phyloP scores from a whole-genome alignment of 2,113 vertebrate genomes.

The Microtus oregoni region DNA sequence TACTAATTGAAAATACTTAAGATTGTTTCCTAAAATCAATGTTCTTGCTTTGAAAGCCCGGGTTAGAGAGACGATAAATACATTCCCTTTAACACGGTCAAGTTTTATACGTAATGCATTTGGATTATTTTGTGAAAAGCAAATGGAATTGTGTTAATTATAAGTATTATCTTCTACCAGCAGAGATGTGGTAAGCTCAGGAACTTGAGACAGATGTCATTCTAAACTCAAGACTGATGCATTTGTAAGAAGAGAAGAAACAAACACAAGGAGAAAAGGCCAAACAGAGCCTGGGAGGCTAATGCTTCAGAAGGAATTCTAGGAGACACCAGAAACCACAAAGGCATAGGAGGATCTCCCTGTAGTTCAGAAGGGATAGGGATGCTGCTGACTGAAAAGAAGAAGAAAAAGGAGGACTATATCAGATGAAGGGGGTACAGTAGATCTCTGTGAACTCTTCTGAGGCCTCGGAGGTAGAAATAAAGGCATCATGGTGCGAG shows the following conservation, averaged over 20 bases:
- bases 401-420: background rate
- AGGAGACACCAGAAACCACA: background rate
- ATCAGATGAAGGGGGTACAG: background rate
- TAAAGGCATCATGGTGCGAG: no score
- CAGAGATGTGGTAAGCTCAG: background rate
- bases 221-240: no score
- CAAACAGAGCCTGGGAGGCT: background rate
- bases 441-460: background rate
- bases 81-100: background rate
- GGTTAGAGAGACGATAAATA: background rate
- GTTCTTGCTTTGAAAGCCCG: constrained; percentile 26
- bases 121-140: constrained; percentile 17
- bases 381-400: background rate
- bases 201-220: background rate
- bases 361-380: no score
- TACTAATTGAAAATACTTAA: background rate
- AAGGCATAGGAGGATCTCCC: background rate
- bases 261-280: background rate
- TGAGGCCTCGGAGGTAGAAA: no score
- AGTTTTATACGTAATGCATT: background rate
- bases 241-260: background rate
- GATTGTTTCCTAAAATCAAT: background rate
- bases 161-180: background rate
- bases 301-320: background rate
- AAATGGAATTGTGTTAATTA: background rate